Percentiles rank a stretch among this genome's conserved stretches.
phyloP scores from a whole-genome alignment of 2,888 invertebrate species.

The Acanthosepion lycidas region DNA sequence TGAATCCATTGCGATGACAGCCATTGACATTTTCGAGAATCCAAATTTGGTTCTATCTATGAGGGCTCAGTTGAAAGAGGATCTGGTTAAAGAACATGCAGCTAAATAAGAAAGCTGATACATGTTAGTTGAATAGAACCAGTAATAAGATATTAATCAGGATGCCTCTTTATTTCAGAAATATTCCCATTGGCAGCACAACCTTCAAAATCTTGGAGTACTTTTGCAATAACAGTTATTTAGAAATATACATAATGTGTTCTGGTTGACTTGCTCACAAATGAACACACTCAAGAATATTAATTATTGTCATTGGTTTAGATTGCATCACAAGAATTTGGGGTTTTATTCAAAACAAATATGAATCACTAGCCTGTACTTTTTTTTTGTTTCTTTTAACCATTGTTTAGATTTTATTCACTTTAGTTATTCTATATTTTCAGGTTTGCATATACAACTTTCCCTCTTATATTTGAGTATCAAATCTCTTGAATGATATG shows the following conservation, averaged over 20 bases:
- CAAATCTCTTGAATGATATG: neutral
- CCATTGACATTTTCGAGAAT: slow-evolving; percentile 59
- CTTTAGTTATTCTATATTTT: neutral
- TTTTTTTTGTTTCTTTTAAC: neutral
- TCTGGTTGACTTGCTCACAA: neutral
- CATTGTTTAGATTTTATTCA: neutral
- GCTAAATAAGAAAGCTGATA: neutral
- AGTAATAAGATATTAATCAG: neutral
- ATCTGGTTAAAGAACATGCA: slow-evolving; percentile 24
- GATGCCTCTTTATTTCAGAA: neutral
- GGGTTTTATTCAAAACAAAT: neutral
- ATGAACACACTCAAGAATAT: neutral
- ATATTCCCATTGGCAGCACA: neutral
- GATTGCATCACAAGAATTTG: no score
- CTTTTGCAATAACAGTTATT: neutral
- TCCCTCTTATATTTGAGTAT: neutral
- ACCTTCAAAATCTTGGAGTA: neutral
- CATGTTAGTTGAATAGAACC: neutral
- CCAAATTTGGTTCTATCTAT: neutral
- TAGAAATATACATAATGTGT: neutral
- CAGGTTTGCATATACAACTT: neutral
- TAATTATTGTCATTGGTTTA: neutral
- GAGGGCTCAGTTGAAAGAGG: slow-evolving; percentile 17
- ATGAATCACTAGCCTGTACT: neutral
- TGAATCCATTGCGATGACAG: slow-evolving; percentile 62